These are phyloP conservation scores for Semotilus atromaculatus DNA, from an alignment of 2,797 vertebrate species.

Conservation along the genomic window DNA sequence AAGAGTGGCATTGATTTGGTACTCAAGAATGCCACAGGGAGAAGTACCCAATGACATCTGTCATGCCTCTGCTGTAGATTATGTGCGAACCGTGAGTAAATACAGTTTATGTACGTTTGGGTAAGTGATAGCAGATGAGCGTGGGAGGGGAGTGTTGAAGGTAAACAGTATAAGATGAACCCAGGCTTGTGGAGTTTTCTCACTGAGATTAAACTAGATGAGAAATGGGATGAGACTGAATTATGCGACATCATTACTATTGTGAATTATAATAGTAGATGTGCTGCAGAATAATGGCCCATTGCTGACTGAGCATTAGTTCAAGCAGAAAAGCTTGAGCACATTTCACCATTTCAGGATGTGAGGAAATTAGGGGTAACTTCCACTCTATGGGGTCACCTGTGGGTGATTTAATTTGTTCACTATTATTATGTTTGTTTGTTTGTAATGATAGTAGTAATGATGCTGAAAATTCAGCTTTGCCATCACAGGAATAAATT, in stretches of 20 bases:
- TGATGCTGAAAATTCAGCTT: background rate
- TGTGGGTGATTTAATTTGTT: background rate
- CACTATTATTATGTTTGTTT: background rate
- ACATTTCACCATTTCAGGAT: background rate
- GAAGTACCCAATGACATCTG: conserved; percentile 35
- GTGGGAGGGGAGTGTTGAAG: conserved; percentile 30
- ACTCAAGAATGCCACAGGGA: conserved; percentile 36
- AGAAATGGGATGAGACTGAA: conserved; percentile 2
- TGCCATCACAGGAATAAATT: background rate
- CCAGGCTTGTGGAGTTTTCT: conserved; percentile 14
- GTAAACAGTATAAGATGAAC: conserved; percentile 40
- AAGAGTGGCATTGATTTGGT: conserved; percentile 35
- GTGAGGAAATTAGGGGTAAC: background rate
- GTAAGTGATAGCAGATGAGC: conserved; percentile 25
- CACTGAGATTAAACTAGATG: conserved; percentile 8
- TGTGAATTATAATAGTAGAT: conserved; percentile 24
- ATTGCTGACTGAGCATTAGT: background rate
- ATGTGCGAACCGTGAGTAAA: conserved; percentile 33
- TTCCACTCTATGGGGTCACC: background rate
- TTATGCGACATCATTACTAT: background rate
- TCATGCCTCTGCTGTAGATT: conserved; percentile 29
- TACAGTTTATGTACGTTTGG: conserved; percentile 34
- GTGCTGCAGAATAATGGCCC: background rate
- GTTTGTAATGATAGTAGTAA: background rate
- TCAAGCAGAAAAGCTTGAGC: background rate